These are phyloP conservation scores for Rhyzopertha dominica DNA, from an alignment of 1,140 invertebrate species.

Conservation along the genomic window DNA sequence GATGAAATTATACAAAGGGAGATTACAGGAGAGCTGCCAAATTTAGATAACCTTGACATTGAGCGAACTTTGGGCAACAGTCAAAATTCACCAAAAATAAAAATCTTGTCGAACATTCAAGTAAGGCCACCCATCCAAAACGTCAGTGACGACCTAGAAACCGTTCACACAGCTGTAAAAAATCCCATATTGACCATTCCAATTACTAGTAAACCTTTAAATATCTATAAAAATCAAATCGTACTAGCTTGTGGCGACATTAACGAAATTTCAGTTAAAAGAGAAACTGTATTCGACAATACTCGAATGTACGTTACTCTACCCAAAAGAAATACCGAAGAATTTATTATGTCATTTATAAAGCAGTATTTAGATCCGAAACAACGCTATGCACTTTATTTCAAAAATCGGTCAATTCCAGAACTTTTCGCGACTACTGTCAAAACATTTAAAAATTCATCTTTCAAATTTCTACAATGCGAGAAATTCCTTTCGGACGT, in stretches of 20 bases:
- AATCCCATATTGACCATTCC: conserved; percentile 14
- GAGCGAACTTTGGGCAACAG: background rate
- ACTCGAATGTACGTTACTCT: no score
- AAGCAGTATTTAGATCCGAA: background rate
- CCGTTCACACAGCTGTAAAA: conserved; percentile 13
- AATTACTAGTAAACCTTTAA: conserved; percentile 14
- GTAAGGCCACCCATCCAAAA: conserved; percentile 2
- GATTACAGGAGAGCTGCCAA: background rate
- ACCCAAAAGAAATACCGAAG: background rate
- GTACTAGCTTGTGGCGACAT: conserved; percentile 7
- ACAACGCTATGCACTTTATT: background rate
- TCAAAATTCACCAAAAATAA: background rate
- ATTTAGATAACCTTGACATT: background rate
- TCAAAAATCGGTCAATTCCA: background rate
- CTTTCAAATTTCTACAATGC: conserved; percentile 30
- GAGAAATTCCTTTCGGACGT: conserved; percentile 29
- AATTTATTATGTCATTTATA: background rate
- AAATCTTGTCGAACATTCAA: conserved; percentile 15
- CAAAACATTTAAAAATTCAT: conserved; percentile 10
- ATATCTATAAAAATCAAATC: conserved; percentile 22
- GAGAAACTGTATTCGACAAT: background rate
- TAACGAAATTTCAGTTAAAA: background rate
- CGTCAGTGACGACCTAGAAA: conserved; percentile 11
- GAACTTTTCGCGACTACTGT: background rate
- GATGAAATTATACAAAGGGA: background rate